Base-by-base conservation (phyloP, 2,797 vertebrate genomes). In the Centroberyx gerrardi region DNA sequence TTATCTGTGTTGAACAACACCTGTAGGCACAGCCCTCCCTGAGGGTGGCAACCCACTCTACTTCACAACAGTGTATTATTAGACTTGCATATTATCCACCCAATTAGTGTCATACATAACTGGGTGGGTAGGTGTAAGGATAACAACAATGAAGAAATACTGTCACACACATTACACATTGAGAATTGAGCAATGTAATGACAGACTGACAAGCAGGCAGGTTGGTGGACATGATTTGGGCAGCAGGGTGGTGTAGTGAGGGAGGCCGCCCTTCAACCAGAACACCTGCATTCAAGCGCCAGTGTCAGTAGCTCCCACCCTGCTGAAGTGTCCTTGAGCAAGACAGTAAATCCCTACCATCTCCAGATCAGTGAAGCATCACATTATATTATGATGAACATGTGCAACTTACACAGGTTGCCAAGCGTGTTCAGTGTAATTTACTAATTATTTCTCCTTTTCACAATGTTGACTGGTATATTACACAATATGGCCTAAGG, bases 91-190 rank as follows among this genome's bases (percentile, higher is more conserved):
- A 22, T 22, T 22, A 76, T 83, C 63, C 67, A 68, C 62, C 64
- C 67, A 74, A 63, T 72, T 63, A 58, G 22, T 83, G 29, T 68
- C 66, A 68, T 48, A 2, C 12, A 17, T 68, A 56, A 68, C 52
- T 52, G 5, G 53, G 53, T 62, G 51, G 22, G 13, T 62, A 18
- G 40, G 46, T 22, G 3, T 53, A 15, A 52, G 5, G 40, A 72
- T 17, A 14, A 66, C 75, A 68, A 74, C 49, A 72, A 83, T 64
- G 48, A 64, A 8, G 6, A 52, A 18, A 18, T 31, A 9, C 12
- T 14, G 42, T 8, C 15, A 62, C 36, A 42, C 12, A 49, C 42
- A 68, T 27, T 2, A 7, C 54, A 33, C 14, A 56, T 4, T 6
- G 9, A n/a, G 5, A 42, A 33, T 14, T 61, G 33, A 40, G 40